Conservation (phyloP, 1,140 invertebrate species). For the Frieseomelitta varia region DNA sequence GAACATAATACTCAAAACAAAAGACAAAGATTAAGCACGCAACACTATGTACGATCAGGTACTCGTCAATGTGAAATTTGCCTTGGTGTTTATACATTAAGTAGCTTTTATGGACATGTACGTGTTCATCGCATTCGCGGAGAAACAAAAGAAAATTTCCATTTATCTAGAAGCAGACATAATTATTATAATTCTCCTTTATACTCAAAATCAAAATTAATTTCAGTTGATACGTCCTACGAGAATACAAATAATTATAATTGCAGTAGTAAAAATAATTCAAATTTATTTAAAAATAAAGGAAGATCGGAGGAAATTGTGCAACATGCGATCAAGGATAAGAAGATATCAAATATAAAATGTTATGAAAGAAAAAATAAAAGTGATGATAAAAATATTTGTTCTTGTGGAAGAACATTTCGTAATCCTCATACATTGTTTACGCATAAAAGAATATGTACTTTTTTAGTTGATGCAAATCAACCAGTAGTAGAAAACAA, state of each 20-base stretch:
- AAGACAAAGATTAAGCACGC: not conserved
- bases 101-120: conserved; percentile 54
- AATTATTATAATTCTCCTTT: conserved; percentile 60
- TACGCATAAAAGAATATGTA: conserved; percentile 72
- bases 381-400: conserved; percentile 41
- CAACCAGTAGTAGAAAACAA: not conserved
- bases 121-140: conserved; percentile 57
- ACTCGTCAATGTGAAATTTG: conserved; percentile 64
- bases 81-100: conserved; percentile 49
- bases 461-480: not conserved
- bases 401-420: conserved; percentile 74
- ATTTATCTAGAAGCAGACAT: conserved; percentile 48
- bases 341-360: not conserved
- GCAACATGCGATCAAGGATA: not conserved
- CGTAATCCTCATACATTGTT: conserved; percentile 72
- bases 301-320: not conserved
- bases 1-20: not conserved
- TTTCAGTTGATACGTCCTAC: too few relatives aligned
- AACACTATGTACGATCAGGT: rapidly evolving
- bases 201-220: not conserved
- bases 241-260: not conserved
- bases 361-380: not conserved
- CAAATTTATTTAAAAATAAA: not conserved
- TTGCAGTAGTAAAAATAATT: not conserved
- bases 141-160: conserved; percentile 69